Evolutionary conservation across 2,888 invertebrate genomes (phyloP).

Genomic region (Sphaerophoria taeniata): DNA sequence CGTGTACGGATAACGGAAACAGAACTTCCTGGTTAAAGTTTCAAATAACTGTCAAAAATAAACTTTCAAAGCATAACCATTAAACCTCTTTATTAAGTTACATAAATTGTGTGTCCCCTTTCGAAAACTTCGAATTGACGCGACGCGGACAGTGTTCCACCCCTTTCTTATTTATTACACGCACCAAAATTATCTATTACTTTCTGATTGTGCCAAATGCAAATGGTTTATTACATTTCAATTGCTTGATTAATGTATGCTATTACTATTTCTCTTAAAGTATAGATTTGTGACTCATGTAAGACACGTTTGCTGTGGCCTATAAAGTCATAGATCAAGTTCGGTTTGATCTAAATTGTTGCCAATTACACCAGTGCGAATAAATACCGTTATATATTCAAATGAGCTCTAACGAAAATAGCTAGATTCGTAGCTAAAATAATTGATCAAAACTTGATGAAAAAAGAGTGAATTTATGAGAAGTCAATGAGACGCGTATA

Average conservation of each 20-base stretch:
- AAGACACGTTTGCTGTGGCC: constrained; percentile 25
- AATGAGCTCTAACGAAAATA: constrained; percentile 50
- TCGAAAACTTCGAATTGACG: no score
- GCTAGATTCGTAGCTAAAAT: no score
- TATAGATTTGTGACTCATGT: constrained; percentile 31
- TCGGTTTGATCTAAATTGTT: constrained; percentile 42
- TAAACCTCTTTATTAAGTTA: background rate
- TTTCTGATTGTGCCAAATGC: background rate
- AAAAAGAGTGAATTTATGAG: no score
- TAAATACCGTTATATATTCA: constrained; percentile 63
- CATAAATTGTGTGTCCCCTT: no score
- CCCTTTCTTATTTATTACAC: no score
- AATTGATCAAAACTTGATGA: no score
- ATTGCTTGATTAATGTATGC: constrained; percentile 56
- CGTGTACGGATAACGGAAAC: background rate
- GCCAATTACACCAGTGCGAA: constrained; percentile 53
- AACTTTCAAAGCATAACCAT: no score
- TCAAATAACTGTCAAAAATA: constrained; percentile 18
- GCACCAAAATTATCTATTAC: no score
- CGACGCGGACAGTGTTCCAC: no score
- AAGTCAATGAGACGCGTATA: no score
- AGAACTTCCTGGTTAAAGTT: constrained; percentile 3
- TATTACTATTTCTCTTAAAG: constrained; percentile 47
- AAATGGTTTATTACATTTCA: no score
- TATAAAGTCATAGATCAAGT: constrained; percentile 45